Evolutionary conservation across 2,797 vertebrate genomes (phyloP).

Genomic region (Microchirus variegatus): DNA sequence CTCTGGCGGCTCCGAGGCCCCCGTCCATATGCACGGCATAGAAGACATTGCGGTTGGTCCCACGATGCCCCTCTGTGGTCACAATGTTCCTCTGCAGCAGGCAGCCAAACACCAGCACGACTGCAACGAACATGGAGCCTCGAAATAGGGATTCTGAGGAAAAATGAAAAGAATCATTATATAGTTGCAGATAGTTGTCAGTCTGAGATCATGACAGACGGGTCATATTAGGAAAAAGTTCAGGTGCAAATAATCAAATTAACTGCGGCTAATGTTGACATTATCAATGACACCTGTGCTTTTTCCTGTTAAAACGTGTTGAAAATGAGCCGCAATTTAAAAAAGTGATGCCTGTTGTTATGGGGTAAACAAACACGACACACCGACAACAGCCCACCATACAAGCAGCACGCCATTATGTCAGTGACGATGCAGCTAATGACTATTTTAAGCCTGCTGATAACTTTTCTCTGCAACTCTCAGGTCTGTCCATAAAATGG

Average conservation of each 20-base stretch:
- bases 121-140: slow-evolving; percentile 66
- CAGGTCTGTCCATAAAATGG: neutral
- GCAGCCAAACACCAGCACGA: slow-evolving; percentile 66
- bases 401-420: neutral
- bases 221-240: neutral
- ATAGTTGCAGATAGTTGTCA: neutral
- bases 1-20: slow-evolving; percentile 83
- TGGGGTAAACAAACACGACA: neutral
- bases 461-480: neutral
- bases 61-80: slow-evolving; percentile 95
- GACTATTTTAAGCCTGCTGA: slow-evolving; percentile 2
- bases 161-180: neutral
- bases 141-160: neutral
- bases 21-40: slow-evolving; percentile 83
- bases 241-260: neutral
- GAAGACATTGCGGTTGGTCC: slow-evolving; percentile 86
- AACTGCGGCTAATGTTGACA: neutral
- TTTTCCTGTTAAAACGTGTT: neutral
- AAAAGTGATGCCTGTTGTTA: neutral
- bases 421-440: neutral
- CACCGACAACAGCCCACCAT: neutral
- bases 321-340: neutral
- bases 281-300: neutral
- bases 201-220: neutral
- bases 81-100: slow-evolving; percentile 82